These are phyloP conservation scores for Neostethus bicornis DNA, from an alignment of 2,797 vertebrate species.

Conservation along the genomic window DNA sequence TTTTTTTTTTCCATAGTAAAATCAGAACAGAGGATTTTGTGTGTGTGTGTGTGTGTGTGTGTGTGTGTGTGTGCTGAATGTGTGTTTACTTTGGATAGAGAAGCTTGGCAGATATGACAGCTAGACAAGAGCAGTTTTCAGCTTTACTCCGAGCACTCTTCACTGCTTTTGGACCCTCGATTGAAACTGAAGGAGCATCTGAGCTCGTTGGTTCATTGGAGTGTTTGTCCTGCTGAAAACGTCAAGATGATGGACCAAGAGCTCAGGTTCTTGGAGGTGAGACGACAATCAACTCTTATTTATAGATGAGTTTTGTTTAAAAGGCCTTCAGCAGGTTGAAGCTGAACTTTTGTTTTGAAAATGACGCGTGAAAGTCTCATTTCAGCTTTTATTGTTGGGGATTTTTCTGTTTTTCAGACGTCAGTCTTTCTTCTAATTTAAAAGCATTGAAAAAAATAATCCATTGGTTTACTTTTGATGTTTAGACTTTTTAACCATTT, in stretches of 20 bases:
- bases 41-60: constrained; percentile 23
- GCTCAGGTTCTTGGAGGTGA: constrained; percentile 68
- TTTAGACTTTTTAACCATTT: not conserved
- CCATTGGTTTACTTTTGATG: too few relatives aligned
- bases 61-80: constrained; percentile 28
- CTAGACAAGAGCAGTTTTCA: constrained; percentile 19
- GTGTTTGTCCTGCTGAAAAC: constrained; percentile 16
- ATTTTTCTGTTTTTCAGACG: not conserved
- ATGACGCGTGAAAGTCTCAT: too few relatives aligned
- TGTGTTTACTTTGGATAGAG: constrained; percentile 59
- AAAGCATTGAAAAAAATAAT: too few relatives aligned
- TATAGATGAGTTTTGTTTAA: constrained; percentile 6
- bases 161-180: constrained; percentile 1
- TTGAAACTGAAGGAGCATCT: not conserved
- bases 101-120: constrained; percentile 33
- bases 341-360: too few relatives aligned
- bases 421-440: not conserved
- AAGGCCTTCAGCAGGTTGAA: too few relatives aligned
- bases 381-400: too few relatives aligned
- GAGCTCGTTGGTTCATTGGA: constrained; percentile 12
- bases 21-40: constrained; percentile 53
- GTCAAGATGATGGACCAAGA: constrained; percentile 62
- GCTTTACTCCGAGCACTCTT: not conserved
- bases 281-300: constrained; percentile 25
- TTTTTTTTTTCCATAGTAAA: constrained; percentile 44